Evolutionary conservation across 2,797 vertebrate species (phyloP).

Genomic region (Peromyscus nudipes): DNA sequence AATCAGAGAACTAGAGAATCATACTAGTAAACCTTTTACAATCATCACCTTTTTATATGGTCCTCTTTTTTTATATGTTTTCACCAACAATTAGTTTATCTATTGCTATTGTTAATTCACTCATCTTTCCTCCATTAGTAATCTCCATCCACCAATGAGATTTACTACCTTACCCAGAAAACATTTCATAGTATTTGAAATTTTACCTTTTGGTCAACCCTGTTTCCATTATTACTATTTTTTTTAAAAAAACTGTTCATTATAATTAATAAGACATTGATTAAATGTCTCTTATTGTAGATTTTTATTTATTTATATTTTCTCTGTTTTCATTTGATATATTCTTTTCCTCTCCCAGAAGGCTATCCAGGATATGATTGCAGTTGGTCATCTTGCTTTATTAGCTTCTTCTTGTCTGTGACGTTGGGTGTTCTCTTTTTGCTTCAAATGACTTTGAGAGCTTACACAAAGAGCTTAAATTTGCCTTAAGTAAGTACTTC

Average conservation of each 20-base stretch:
- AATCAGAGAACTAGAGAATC: neutral
- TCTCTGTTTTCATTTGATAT: neutral
- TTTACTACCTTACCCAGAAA: neutral
- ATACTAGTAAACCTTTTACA: neutral
- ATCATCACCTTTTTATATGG: neutral
- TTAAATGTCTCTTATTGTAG: neutral
- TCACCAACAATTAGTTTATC: neutral
- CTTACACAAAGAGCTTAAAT: conserved; percentile 12
- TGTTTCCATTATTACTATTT: neutral
- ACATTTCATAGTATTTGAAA: neutral
- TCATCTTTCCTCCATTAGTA: neutral
- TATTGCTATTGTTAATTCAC: neutral
- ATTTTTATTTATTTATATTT: neutral
- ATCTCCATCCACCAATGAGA: neutral
- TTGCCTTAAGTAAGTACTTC: neutral
- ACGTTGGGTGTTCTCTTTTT: neutral
- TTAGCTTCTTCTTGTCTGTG: neutral
- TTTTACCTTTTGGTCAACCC: neutral
- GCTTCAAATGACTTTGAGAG: neutral
- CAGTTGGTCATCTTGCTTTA: neutral
- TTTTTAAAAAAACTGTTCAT: neutral
- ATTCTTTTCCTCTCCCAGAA: neutral
- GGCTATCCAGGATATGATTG: neutral
- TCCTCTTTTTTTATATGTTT: neutral
- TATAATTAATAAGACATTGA: neutral